Percentiles rank a stretch among this genome's conserved stretches.
phyloP scores from a whole-genome alignment of 2,797 vertebrate genomes.

The Taenioides sp. region DNA sequence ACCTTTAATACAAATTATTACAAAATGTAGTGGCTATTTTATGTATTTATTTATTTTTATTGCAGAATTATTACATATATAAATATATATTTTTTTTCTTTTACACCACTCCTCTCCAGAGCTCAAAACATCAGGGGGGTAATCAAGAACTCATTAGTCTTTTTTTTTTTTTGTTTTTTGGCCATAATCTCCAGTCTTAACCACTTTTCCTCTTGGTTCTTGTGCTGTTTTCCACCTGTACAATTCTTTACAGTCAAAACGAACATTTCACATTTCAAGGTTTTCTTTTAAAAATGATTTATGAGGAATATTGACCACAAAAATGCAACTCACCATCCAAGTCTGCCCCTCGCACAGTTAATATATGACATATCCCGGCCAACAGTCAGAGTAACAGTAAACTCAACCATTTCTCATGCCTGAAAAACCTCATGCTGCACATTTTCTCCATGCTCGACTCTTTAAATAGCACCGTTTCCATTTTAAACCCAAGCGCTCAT shows the following conservation, averaged over 20 bases:
- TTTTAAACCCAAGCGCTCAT: constrained; percentile 58
- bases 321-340: constrained; percentile 44
- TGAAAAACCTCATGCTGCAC: constrained; percentile 61
- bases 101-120: no score
- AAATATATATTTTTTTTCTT: no score
- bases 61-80: no score
- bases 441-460: constrained; percentile 62
- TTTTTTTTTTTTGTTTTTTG: no score
- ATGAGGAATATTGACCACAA: constrained; percentile 50
- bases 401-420: constrained; percentile 54
- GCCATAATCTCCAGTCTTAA: neutral
- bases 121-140: no score
- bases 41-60: no score
- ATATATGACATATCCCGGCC: constrained; percentile 49
- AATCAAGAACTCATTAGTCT: constrained; percentile 49
- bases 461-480: constrained; percentile 75
- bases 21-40: no score
- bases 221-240: constrained; percentile 46
- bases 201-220: neutral
- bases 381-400: constrained; percentile 50
- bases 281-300: constrained; percentile 50
- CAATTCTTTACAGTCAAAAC: constrained; percentile 22
- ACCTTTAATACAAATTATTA: no score
- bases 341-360: constrained; percentile 42
- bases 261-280: constrained; percentile 20